A percentile compares a stretch with the other conserved stretches of the same genome.
Evolutionary conservation across 2,888 invertebrate species (phyloP).

Genomic region (Neocrepidodera transversa): DNA sequence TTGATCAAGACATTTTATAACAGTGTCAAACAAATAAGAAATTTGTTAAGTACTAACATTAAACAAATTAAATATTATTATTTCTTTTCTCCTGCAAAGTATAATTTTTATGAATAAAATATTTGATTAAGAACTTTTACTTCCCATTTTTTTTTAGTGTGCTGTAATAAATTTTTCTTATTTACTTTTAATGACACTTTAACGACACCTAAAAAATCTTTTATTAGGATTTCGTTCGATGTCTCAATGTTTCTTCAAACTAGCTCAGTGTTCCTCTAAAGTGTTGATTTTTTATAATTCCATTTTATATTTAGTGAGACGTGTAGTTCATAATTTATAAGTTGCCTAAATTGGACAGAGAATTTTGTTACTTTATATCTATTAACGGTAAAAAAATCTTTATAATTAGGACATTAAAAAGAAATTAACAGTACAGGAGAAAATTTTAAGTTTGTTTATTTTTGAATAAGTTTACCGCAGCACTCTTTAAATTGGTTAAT

Average conservation of each 20-base stretch:
- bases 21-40: too few species aligned
- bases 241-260: conserved; percentile 11
- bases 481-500: neutral
- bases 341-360: conserved; percentile 10
- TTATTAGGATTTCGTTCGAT: conserved; percentile 11
- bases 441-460: neutral
- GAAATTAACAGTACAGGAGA: neutral
- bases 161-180: conserved; percentile 8
- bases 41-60: too few species aligned
- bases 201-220: conserved; percentile 11
- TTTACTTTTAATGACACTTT: conserved; percentile 16
- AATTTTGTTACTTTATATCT: conserved; percentile 10
- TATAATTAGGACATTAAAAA: neutral
- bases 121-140: too few species aligned
- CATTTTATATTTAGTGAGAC: conserved; percentile 4
- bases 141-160: too few species aligned
- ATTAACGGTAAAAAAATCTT: neutral
- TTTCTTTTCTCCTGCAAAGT: too few species aligned
- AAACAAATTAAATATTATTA: too few species aligned
- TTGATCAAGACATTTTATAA: conserved; percentile 1
- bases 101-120: too few species aligned
- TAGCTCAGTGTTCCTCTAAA: conserved; percentile 10
- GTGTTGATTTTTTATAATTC: conserved; percentile 12
- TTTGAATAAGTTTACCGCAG: neutral
- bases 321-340: conserved; percentile 14